Evolutionary conservation across 92 coral and sea anemone genomes (phyloP), one percentile per base, ranked within the genome.

Genomic region (Nematostella vectensis): DNA sequence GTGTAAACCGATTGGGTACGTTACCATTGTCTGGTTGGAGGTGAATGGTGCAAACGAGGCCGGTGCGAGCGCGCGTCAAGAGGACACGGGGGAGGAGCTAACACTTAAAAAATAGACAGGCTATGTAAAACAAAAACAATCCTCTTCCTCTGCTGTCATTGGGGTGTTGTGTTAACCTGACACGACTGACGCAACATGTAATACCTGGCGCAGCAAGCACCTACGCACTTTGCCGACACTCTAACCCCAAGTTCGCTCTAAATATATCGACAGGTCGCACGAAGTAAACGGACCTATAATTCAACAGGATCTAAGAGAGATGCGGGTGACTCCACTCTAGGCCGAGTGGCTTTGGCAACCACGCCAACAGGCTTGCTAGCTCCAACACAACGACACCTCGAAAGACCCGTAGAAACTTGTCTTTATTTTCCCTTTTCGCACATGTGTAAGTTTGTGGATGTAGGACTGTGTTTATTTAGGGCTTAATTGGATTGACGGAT

Each of bases 111-210:
- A 48, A 45, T 29, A 70, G 88, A 80, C 95, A 85, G 72, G 72
- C 88, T 64, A 62, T 72, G 71, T 54, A 80, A 75, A 77, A 80
- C 85, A 71, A 80, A 66, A 80, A 85, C 84, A 85, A 85, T 67
- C 80, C 80, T 73, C 80, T 73, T 62, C n/a, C 70, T 59, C 59
- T 64, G 57, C 61, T 85, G 95, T 85, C 88, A 76, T 31, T 64
- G 67, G 56, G 68, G 61, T 80, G 88, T 80, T 85, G 80, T 85
- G 83, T 80, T 71, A 80, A 80, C 76, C 69, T 74, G 79, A 71
- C 71, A 75, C 53, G 47, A 62, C 63, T 71, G 95, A 80, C 95
- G 76, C 75, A 80, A 75, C 84, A 61, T 57, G 51, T 81, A 83
- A 80, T 79, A 76, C 72, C 80, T 54, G 50, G 61, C 83, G 76